Percentiles rank a stretch among this genome's conserved stretches.
Conservation (phyloP, 2,888 invertebrate species). For the Metacarcinus magister region DNA sequence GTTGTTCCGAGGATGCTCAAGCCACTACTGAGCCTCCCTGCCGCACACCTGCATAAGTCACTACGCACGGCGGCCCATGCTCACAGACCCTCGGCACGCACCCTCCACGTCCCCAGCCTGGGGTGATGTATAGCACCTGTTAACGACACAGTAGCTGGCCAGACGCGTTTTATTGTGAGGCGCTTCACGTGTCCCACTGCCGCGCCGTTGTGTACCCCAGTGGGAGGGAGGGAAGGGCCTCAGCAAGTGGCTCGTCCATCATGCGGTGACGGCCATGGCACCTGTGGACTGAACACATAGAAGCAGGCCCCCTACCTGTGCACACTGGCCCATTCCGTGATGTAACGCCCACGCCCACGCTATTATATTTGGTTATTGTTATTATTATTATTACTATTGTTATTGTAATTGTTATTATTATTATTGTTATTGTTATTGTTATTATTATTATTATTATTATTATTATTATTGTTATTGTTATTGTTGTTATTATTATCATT, state of each 20-base stretch:
- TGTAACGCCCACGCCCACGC: too few relatives aligned
- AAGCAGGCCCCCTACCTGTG: too few relatives aligned
- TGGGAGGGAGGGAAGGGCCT: background rate
- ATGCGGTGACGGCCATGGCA: background rate
- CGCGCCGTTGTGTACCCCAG: background rate
- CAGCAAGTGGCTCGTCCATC: background rate
- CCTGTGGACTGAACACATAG: background rate
- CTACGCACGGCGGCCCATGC: background rate
- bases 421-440: background rate
- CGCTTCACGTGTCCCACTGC: background rate
- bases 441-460: background rate
- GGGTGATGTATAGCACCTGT: background rate
- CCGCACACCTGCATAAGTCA: background rate
- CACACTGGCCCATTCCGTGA: too few relatives aligned
- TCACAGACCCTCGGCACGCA: background rate
- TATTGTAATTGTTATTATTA: background rate
- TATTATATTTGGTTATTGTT: too few relatives aligned
- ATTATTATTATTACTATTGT: background rate
- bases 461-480: too few relatives aligned
- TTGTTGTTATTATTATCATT: too few relatives aligned
- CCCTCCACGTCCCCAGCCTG: background rate
- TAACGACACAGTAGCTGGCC: background rate
- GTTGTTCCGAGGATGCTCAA: background rate
- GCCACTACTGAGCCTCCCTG: background rate
- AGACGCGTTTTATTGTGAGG: background rate